Evolutionary conservation across 1,140 invertebrate genomes (phyloP).

Genomic region (Paracyclopina nana): DNA sequence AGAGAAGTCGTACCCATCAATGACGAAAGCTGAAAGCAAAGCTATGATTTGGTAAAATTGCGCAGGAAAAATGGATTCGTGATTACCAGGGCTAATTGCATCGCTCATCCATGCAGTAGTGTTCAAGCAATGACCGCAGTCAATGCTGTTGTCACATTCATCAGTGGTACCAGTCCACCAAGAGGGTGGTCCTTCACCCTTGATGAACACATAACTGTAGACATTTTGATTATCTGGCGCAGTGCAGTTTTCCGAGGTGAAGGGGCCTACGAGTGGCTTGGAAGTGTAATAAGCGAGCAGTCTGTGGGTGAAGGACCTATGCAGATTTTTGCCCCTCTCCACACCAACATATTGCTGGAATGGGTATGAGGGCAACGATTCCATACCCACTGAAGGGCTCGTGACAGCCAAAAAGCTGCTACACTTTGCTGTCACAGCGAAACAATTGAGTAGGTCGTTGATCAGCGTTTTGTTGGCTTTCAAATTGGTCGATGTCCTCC

Average conservation of each 20-base stretch:
- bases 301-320: background rate
- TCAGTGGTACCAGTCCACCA: background rate
- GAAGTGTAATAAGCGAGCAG: background rate
- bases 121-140: constrained; percentile 4
- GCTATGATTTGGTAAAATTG: too few species aligned
- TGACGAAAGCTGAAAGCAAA: background rate
- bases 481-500: background rate
- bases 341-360: constrained; percentile 12
- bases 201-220: constrained; percentile 1
- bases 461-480: constrained; percentile 7
- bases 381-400: too few species aligned
- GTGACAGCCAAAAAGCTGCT: background rate
- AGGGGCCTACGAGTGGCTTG: background rate
- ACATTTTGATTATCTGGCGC: background rate
- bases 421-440: background rate
- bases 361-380: background rate
- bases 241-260: background rate
- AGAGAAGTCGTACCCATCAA: constrained; percentile 6
- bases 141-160: background rate
- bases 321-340: background rate
- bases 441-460: constrained; percentile 10
- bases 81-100: too few species aligned
- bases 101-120: too few species aligned
- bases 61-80: too few species aligned
- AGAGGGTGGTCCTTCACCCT: background rate